phyloP scores from a whole-genome alignment of 2,888 invertebrate species.

The Dyspetes luteomarginatus region DNA sequence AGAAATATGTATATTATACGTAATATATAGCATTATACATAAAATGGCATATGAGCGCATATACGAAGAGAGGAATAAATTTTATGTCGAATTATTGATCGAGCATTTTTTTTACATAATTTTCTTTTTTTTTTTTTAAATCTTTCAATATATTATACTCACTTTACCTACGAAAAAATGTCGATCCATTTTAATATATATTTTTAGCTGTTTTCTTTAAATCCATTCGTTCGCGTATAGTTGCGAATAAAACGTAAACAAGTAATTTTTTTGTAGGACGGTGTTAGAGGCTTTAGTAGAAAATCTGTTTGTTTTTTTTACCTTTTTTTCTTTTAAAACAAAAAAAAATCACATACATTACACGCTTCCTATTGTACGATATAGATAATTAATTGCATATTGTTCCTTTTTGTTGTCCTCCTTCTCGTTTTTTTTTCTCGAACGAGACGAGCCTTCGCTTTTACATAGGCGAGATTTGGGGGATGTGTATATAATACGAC shows the following conservation, averaged over 20 bases:
- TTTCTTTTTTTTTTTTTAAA: slow-evolving; percentile 12
- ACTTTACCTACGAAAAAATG: slow-evolving; percentile 34
- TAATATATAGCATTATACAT: slow-evolving; percentile 64
- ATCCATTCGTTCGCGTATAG: slow-evolving; percentile 40
- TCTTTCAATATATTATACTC: too few species aligned
- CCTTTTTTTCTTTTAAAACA: slow-evolving; percentile 11
- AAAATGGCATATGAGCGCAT: slow-evolving; percentile 54
- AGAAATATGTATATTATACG: slow-evolving; percentile 67
- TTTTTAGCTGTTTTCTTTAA: slow-evolving; percentile 10
- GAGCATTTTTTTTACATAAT: slow-evolving; percentile 54
- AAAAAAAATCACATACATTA: slow-evolving; percentile 34
- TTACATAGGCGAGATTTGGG: slow-evolving; percentile 9
- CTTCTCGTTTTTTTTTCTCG: slow-evolving; percentile 1
- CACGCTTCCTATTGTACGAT: slow-evolving; percentile 19
- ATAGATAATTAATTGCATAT: slow-evolving; percentile 30
- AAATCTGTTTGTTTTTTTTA: slow-evolving; percentile 42
- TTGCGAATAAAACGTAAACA: slow-evolving; percentile 50
- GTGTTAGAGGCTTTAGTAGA: slow-evolving; percentile 63
- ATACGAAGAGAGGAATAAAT: slow-evolving; percentile 67
- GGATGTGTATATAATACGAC: slow-evolving; percentile 13
- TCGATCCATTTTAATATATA: slow-evolving; percentile 4
- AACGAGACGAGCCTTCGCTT: slow-evolving; percentile 23
- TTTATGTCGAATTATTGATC: slow-evolving; percentile 66
- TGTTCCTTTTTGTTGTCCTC: slow-evolving; percentile 3
- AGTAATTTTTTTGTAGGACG: slow-evolving; percentile 60